phyloP scores from a whole-genome alignment of 2,888 invertebrate genomes.

The Mimumesa dahlbomi region DNA sequence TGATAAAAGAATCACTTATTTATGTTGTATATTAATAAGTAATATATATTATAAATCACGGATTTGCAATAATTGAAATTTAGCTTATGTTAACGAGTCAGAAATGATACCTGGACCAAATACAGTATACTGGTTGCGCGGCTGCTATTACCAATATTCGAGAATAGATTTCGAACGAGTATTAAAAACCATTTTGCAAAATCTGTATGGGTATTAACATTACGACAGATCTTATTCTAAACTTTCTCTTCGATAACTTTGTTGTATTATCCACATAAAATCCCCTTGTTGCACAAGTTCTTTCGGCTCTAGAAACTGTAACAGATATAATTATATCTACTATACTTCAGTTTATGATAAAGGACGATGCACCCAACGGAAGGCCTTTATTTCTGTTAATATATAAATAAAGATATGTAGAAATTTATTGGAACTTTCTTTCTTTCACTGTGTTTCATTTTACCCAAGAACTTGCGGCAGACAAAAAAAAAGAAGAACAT shows the following conservation, averaged over 20 bases:
- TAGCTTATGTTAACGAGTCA: slow-evolving; percentile 15
- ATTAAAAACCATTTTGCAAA: slow-evolving; percentile 18
- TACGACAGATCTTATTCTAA: slow-evolving; percentile 9
- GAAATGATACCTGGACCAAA: slow-evolving; percentile 51
- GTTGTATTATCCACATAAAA: slow-evolving; percentile 21
- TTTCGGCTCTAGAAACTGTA: slow-evolving; percentile 23
- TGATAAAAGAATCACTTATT: background rate
- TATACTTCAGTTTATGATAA: slow-evolving; percentile 30
- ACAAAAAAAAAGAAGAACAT: background rate
- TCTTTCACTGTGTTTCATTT: background rate
- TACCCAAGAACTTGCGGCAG: background rate
- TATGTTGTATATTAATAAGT: background rate
- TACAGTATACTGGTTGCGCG: slow-evolving; percentile 2
- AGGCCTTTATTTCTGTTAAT: slow-evolving; percentile 47
- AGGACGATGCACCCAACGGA: slow-evolving; percentile 22
- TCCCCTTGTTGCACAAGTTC: slow-evolving; percentile 10
- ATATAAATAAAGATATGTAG: slow-evolving; percentile 36
- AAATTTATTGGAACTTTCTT: slow-evolving; percentile 4
- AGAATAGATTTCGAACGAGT: background rate
- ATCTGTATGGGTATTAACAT: background rate
- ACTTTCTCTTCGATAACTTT: slow-evolving; percentile 14
- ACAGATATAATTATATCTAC: slow-evolving; percentile 10
- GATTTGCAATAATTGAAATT: too few species aligned
- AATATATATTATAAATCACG: too few species aligned
- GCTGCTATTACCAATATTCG: slow-evolving; percentile 7